Evolutionary conservation across 2,888 invertebrate species (phyloP), one percentile per base, ranked within the genome.

Genomic region (Drosophila buzzatii): DNA sequence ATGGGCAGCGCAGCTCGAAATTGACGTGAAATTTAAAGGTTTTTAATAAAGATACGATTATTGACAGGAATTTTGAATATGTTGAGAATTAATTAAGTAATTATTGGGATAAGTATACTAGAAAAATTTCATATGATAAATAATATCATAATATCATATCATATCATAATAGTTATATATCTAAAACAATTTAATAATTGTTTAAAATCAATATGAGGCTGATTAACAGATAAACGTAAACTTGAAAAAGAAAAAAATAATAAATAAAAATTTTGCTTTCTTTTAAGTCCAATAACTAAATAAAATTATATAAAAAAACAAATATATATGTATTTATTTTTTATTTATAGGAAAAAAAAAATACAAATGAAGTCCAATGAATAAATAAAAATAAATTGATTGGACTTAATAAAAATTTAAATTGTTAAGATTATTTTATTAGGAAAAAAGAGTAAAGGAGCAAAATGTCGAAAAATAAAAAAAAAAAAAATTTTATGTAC

Each of bases 1-100:
- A 33, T 18, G 33, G 12, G 51, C 67, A 81, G 55, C 53, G 53
- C 49, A 68, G 84, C 59, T 27, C 55, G 57, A 44, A 31, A 39
- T 35, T 33, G 10, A 45, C 53, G 6, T 33, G 42, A 37, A 52
- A 52, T 61, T 65, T 35, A 39, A 47, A 12, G 44, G 27, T 39
- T 31, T 55, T 53, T 20, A 57, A 14, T n/a, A 16, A 5, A 33
- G 18, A 7, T 47, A 53, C 2, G 10, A 18, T 51, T 31, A 31
- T 51, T 31, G 31, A 3, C 12, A 7, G 12, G 18, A 20, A 35
- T 8, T 7, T 18, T 23, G 33, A 31, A 31, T 1, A 16, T 49
- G 5, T 31, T 31, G 18, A 18, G 33, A 10, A 4, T 6, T 18
- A 7, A 18, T 20, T 51, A n/a, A 31, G 9, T 27, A 9, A 47